These are phyloP conservation scores for Drosophila mayri DNA, from an alignment of 1,140 invertebrate species.

Conservation along the genomic window DNA sequence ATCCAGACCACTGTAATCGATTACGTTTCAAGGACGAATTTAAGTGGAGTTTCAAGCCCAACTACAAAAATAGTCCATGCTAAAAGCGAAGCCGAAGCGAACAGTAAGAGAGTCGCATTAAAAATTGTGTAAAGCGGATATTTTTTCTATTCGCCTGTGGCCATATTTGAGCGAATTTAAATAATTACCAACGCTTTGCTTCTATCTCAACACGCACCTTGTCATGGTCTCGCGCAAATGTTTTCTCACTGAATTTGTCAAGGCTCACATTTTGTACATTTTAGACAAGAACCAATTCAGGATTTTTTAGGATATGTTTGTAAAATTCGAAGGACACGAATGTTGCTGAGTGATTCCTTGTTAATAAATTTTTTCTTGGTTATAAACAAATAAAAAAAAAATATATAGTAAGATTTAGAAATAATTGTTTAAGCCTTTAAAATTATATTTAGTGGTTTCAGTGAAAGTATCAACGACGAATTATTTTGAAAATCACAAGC, in stretches of 20 bases:
- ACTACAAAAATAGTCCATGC: too few species aligned
- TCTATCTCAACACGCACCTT: background rate
- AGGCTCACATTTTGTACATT: background rate
- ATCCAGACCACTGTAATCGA: too few species aligned
- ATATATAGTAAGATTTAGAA: background rate
- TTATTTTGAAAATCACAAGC: background rate
- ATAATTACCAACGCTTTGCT: background rate
- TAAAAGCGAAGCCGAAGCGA: too few species aligned
- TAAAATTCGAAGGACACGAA: background rate
- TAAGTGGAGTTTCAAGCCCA: too few species aligned
- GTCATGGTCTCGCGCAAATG: background rate
- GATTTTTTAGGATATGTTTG: constrained; percentile 5
- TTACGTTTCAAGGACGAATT: too few species aligned
- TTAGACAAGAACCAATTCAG: constrained; percentile 7
- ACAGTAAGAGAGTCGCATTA: too few species aligned
- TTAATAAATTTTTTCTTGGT: background rate
- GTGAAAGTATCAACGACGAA: background rate
- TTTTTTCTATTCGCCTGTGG: too few species aligned
- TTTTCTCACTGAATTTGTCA: background rate
- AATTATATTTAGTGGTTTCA: background rate
- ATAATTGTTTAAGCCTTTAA: background rate
- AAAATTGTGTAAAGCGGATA: too few species aligned
- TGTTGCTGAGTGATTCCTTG: background rate
- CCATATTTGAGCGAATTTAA: background rate
- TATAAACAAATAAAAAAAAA: background rate